Percentiles rank a stretch among this genome's conserved stretches.
Evolutionary conservation across 1,140 invertebrate genomes (phyloP).

Genomic region (Branchinecta lindahli): DNA sequence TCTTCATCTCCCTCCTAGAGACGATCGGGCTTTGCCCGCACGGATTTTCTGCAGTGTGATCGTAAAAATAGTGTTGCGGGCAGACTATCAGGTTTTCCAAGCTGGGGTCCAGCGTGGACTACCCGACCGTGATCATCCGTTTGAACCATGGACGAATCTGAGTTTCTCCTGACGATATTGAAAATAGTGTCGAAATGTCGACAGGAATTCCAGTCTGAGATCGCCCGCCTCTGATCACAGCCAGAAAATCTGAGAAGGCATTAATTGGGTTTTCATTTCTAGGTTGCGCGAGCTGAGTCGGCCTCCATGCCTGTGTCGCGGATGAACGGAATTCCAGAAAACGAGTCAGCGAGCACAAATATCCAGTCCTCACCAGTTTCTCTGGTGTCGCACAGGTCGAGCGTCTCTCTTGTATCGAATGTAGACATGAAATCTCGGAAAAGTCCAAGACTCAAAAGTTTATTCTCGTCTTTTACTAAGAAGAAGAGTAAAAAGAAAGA

Average conservation of each 20-base stretch:
- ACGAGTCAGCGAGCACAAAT: background rate
- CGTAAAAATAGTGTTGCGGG: no score
- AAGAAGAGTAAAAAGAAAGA: background rate
- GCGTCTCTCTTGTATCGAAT: background rate
- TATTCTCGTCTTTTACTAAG: background rate
- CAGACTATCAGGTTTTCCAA: no score
- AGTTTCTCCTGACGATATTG: no score
- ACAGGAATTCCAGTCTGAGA: no score
- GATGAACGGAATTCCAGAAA: conserved; percentile 1
- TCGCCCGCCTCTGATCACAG: no score
- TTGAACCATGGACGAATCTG: no score
- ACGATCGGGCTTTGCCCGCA: no score
- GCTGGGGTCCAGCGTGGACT: no score
- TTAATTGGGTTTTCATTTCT: background rate
- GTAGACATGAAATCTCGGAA: conserved; percentile 1
- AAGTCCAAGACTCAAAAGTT: background rate
- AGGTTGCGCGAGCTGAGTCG: background rate
- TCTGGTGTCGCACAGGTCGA: background rate
- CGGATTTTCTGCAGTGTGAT: no score
- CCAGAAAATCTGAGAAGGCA: background rate
- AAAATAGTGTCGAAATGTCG: no score
- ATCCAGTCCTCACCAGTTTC: background rate
- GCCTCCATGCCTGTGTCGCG: background rate
- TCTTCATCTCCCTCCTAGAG: no score
- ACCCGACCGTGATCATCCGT: no score